Evolutionary conservation across 2,888 invertebrate genomes (phyloP), one percentile per base, ranked within the genome.

Genomic region (Leptopterna dolabrata): DNA sequence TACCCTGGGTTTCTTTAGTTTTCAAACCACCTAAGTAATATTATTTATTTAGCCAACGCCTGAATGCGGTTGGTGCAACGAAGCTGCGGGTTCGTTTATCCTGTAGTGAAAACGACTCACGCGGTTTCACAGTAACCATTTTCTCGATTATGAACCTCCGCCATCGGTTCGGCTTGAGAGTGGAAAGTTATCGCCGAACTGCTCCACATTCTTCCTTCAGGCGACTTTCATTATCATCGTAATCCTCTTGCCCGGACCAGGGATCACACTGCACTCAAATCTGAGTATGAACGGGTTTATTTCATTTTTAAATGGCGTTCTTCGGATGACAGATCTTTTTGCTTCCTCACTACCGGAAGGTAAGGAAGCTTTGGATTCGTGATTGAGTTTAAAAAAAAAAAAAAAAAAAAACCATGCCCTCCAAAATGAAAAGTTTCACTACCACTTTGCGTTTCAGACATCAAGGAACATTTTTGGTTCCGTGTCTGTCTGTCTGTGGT

Each of bases 181-280:
- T 63, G 63, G 63, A 63, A 63, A 63, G 63, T 63, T 63, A 63
- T 63, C 63, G 63, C 27, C 63, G 63, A 63, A 63, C 24, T 63
- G 63, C 24, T 63, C 63, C 63, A 63, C 24, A 63, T 63, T 63
- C 63, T 63, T 24, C 27, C 24, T 36, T 36, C 36, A 24, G 63
- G 63, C 63, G 63, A 24, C 63, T 63, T 63, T 63, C 63, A 63
- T 63, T 63, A 63, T 63, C 63, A 19, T 63, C 63, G 63, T 63
- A 63, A 63, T 63, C 63, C 13, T n/a, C 63, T 24, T 11, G 13
- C 24, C 63, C 27, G 24, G 63, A 63, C 63, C 63, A 24, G 63
- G 19, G 6, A 51, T 51, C n/a, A 51, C n/a, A n/a, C n/a, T n/a
- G 51, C 16, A 63, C n/a, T n/a, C n/a, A n/a, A n/a, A 27, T 24